Evolutionary conservation across 2,888 invertebrate species (phyloP).

Genomic region (Calameuta filiformis): DNA sequence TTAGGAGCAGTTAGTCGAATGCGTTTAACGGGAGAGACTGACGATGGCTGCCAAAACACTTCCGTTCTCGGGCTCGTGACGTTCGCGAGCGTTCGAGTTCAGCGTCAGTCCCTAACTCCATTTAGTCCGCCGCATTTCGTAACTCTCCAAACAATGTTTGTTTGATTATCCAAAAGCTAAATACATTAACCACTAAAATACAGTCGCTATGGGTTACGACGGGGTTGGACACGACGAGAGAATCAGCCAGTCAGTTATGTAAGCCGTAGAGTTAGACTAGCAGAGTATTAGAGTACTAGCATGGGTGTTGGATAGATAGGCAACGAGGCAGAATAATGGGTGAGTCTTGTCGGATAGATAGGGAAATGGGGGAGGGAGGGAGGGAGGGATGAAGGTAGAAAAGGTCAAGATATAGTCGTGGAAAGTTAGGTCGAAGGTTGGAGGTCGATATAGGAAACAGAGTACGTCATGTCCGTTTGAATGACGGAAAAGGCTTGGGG

Average conservation of each 20-base stretch:
- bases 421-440: background rate
- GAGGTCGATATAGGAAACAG: slow-evolving; percentile 1
- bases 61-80: slow-evolving; percentile 9
- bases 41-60: slow-evolving; percentile 10
- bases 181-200: slow-evolving; percentile 32
- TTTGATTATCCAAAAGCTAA: slow-evolving; percentile 41
- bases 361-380: background rate
- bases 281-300: background rate
- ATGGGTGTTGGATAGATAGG: background rate
- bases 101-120: slow-evolving; percentile 20
- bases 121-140: slow-evolving; percentile 28
- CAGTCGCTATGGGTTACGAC: slow-evolving; percentile 4
- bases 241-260: background rate
- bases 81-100: background rate
- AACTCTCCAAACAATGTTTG: slow-evolving; percentile 43
- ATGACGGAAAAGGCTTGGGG: slow-evolving; percentile 18
- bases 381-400: background rate
- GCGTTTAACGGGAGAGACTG: background rate
- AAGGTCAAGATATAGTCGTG: background rate
- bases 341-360: background rate
- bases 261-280: background rate
- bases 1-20: slow-evolving; percentile 34
- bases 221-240: background rate
- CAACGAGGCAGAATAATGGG: background rate
- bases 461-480: slow-evolving; percentile 29